Conservation (phyloP, 2,797 vertebrate genomes). For the Acipenser ruthenus region DNA sequence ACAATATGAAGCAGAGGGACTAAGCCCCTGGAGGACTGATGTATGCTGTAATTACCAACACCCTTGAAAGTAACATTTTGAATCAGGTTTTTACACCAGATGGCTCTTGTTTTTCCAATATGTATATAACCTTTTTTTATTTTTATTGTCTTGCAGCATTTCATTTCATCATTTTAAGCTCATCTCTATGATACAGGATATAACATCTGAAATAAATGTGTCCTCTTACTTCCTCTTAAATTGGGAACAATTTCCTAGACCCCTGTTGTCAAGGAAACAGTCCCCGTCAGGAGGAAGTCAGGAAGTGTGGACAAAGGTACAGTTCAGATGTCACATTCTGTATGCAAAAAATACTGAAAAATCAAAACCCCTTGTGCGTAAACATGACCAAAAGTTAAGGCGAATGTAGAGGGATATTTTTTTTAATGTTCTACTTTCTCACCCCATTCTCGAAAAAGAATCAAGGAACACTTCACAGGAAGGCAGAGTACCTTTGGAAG, state of each 20-base stretch:
- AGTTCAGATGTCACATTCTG: background rate
- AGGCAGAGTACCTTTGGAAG: background rate
- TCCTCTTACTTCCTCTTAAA: slow-evolving; percentile 1
- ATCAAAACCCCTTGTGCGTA: background rate
- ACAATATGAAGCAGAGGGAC: background rate
- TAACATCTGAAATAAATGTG: background rate
- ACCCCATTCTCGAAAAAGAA: too few species aligned
- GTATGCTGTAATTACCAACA: slow-evolving; percentile 15
- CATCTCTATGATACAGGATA: background rate
- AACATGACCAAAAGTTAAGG: background rate
- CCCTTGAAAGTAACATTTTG: slow-evolving; percentile 5
- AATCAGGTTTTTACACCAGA: too few species aligned
- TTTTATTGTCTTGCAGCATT: slow-evolving; percentile 1
- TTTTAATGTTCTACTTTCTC: too few species aligned
- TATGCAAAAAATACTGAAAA: background rate
- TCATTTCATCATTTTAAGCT: slow-evolving; percentile 3
- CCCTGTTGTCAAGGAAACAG: background rate
- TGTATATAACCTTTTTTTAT: slow-evolving; percentile 11
- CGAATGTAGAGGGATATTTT: too few species aligned
- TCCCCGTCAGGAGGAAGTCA: background rate
- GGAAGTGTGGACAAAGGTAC: background rate
- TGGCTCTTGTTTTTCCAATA: background rate
- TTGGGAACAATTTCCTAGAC: background rate
- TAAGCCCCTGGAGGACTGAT: slow-evolving; percentile 1
- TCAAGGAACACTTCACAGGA: too few species aligned